phyloP scores from a whole-genome alignment of 2,113 vertebrate species.

The Stegostoma tigrinum region DNA sequence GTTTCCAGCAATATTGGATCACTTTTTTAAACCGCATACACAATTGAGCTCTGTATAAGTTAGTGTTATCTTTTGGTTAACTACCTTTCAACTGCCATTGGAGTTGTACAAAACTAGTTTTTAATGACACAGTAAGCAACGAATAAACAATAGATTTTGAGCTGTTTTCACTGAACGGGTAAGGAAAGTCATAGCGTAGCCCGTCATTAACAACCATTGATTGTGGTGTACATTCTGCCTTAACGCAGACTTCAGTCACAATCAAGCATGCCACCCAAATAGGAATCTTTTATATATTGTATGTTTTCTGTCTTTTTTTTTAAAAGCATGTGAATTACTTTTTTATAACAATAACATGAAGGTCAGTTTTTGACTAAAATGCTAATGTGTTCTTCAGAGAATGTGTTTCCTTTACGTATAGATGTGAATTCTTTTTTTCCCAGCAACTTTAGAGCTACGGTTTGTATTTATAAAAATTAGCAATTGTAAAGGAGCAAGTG shows the following conservation, averaged over 20 bases:
- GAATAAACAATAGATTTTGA: background rate
- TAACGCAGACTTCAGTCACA: background rate
- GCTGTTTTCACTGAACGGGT: background rate
- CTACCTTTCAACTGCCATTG: too few species aligned
- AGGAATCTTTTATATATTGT: background rate
- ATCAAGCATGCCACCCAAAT: background rate
- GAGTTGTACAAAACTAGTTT: background rate
- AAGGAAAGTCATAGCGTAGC: background rate
- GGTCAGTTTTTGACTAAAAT: background rate
- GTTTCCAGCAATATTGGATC: background rate
- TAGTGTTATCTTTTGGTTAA: background rate
- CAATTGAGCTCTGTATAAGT: background rate
- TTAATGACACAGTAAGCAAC: background rate
- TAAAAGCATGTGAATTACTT: background rate
- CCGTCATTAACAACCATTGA: background rate
- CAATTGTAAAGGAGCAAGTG: background rate
- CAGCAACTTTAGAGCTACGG: background rate
- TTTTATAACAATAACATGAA: background rate
- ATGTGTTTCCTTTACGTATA: background rate
- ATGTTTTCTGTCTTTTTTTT: background rate
- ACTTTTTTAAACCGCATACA: background rate
- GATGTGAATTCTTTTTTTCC: background rate
- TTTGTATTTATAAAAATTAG: slow-evolving; percentile 20
- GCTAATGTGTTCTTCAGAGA: background rate
- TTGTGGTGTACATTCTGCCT: background rate